Conservation (phyloP, 1,140 invertebrate genomes). For the Carposina sasakii region DNA sequence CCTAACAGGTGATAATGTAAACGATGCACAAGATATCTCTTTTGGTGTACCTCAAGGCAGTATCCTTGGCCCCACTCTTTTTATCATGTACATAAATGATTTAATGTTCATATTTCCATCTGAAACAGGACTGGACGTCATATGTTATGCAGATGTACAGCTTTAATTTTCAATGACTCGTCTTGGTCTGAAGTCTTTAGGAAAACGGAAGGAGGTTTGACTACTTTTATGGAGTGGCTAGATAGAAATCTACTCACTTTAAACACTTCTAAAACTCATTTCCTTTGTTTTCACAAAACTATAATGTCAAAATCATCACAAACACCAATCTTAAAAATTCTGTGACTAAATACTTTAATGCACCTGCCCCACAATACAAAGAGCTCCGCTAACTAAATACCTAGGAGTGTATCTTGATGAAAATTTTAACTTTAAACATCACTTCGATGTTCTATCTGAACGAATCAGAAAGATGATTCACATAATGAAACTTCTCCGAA, state of each 20-base stretch:
- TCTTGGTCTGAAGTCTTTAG: neutral
- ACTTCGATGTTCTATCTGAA: neutral
- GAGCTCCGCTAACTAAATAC: neutral
- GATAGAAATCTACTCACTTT: constrained; percentile 4
- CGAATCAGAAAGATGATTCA: neutral
- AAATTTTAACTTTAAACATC: neutral
- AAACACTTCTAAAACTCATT: constrained; percentile 7
- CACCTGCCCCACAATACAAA: neutral
- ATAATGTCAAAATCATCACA: neutral
- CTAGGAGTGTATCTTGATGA: neutral
- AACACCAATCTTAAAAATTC: neutral
- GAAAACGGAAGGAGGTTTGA: neutral
- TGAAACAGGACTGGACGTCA: neutral
- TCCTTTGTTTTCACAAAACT: constrained; percentile 5
- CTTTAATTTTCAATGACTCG: neutral
- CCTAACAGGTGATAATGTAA: too few relatives aligned
- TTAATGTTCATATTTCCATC: neutral
- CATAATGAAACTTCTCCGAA: neutral
- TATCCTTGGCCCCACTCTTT: constrained; percentile 7
- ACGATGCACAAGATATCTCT: too few relatives aligned
- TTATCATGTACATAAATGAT: constrained; percentile 8
- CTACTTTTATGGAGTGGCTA: neutral
- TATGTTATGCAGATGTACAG: constrained; percentile 11
- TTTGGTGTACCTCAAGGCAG: constrained; percentile 12
- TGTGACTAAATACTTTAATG: neutral